Base-by-base conservation (phyloP, 2,888 invertebrate species). In the Cephus sareptanus region DNA sequence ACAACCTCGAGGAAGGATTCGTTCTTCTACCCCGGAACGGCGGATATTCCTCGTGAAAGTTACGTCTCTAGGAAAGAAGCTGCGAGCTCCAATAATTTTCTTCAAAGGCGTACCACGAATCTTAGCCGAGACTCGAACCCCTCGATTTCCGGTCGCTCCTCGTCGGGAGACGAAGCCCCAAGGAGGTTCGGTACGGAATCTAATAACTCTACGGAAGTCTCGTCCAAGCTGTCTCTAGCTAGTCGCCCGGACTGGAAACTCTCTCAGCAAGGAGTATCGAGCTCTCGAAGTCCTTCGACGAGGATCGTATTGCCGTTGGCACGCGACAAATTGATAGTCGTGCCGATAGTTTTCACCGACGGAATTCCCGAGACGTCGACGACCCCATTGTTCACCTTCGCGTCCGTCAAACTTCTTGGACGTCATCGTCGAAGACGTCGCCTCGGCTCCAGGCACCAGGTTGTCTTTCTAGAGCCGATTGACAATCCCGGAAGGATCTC, bases 301-400 rank as follows among this genome's bases (percentile, higher is more conserved):
- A 71, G 30, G 9, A 56, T 56, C 23, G 56, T 56, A 9, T 56
- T 56, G 23, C 74, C 75, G 11, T 70, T 34, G 31, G 30, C 40
- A 56, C 30, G 75, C 35, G 84, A 87, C 30, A 86, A 82, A 73
- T 81, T 86, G 35, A 78, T 82, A 15, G 83, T 87, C 1, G 85
- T 87, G 1, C 87, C 87, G 12, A 80, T 87, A 0, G 35, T 84
- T 33, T 84, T 83, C 75, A 82, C 83, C 12, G 77, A 83, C 0
- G 82, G 80, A 12, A 79, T 83, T 15, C 82, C 86, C 1, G 80
- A 83, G n/a, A 69, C 82, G 0, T 71, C 80, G 11, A 15, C n/a
- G 33, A 75, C 56, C 40, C 37, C 74, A 11, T 37, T 74, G 40
- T 77, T 68, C 77, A 70, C 15, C 37, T 77, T 77, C 3, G 74